Percentiles rank a stretch among this genome's conserved stretches.
phyloP scores from a whole-genome alignment of 2,113 vertebrate genomes.

The Hippopotamus amphibius region DNA sequence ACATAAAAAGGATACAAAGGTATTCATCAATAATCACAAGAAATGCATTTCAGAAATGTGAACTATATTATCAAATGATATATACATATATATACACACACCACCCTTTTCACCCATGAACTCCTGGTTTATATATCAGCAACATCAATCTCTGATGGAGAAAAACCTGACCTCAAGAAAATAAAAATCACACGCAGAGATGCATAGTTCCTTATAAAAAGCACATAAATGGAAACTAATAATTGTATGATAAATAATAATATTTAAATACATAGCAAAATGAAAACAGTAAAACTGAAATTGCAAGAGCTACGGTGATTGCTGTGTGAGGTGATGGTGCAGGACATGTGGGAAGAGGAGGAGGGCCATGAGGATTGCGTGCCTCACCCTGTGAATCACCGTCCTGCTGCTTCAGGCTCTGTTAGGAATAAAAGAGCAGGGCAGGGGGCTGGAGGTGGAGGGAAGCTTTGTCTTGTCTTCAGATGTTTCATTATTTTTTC shows the following conservation, averaged over 20 bases:
- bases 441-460: slow-evolving; percentile 58
- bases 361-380: slow-evolving; percentile 5
- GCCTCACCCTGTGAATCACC: slow-evolving; percentile 71
- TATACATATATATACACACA: not conserved
- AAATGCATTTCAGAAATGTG: slow-evolving; percentile 37
- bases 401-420: slow-evolving; percentile 63
- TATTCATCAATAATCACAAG: slow-evolving; percentile 30
- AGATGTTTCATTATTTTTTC: slow-evolving; percentile 58
- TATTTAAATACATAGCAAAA: slow-evolving; percentile 51
- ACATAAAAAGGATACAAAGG: not conserved
- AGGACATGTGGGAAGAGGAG: not conserved
- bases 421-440: slow-evolving; percentile 64
- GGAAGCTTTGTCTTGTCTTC: slow-evolving; percentile 65
- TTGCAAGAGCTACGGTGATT: not conserved
- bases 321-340: slow-evolving; percentile 14
- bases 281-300: slow-evolving; percentile 43
- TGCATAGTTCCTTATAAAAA: slow-evolving; percentile 44
- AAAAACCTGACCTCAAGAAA: slow-evolving; percentile 55
- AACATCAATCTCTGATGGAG: not conserved
- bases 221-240: slow-evolving; percentile 54
- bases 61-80: not conserved
- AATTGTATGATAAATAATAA: slow-evolving; percentile 46
- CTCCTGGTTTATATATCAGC: slow-evolving; percentile 7
- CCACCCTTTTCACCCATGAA: not conserved
- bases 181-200: slow-evolving; percentile 49